Base-by-base conservation (phyloP, 2,888 invertebrate genomes). In the Nycteola revayana region DNA sequence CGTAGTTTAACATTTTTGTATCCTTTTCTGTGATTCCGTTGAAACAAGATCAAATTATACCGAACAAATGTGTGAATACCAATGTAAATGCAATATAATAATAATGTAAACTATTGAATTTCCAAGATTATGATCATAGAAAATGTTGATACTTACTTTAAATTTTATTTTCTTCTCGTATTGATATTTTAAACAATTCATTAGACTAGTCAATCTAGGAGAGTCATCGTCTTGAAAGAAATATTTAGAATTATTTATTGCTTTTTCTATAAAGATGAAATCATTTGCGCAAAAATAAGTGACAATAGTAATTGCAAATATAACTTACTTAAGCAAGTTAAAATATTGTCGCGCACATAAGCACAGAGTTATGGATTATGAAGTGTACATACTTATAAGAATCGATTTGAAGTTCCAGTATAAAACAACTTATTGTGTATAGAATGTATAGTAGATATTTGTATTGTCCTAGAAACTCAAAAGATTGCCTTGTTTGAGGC, bases 131-230 rank as follows among this genome's bases (percentile, higher is more conserved):
- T 46, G 27, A 27, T 44, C 30, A 10, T 25, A 21, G 42, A 38
- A 47, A 45, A 36, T 21, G 37, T 32, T 41, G 10, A 22, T 34
- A 36, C 11, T 35, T 60, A 54, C 46, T 47, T 53, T 49, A 40
- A 53, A 50, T 46, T 45, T 53, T 53, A 59, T 41, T 34, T 36
- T 37, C 25, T 36, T 49, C 2, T 14, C 3, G 36, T 46, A 41
- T 46, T 42, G 49, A 59, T 59, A 51, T 57, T 50, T 42, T 56
- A 53, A 62, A 55, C 63, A 58, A 59, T 63, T 67, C 58, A 72
- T 82, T 84, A 84, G 84, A 86, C 87, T 88, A 87, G 87, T 88
- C 87, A 88, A 80, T 77, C 73, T 79, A 78, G 76, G 66, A 71
- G 65, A 75, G 75, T 75, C 77, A 75, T 68, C 64, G 58, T 57